Evolutionary conservation across 2,888 invertebrate genomes (phyloP).

Genomic region (Philopedon plagiatum): DNA sequence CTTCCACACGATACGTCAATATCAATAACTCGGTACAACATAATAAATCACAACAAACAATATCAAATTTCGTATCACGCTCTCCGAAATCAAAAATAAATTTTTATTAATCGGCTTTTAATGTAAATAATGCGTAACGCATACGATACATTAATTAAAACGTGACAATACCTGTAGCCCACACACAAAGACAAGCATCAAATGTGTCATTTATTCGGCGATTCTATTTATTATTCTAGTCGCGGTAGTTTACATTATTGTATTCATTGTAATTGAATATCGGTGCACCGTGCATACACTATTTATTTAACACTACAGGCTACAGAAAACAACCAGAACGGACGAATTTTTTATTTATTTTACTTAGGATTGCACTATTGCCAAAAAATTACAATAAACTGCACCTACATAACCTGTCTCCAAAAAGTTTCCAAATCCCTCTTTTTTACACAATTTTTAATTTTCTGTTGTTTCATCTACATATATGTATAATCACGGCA

Average conservation of each 20-base stretch:
- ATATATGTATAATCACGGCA: too few species aligned
- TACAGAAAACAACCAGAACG: too few species aligned
- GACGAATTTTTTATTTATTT: too few species aligned
- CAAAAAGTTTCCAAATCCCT: too few species aligned
- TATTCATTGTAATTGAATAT: slow-evolving; percentile 19
- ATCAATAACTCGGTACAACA: slow-evolving; percentile 35
- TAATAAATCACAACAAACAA: slow-evolving; percentile 38
- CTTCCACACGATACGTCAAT: slow-evolving; percentile 35
- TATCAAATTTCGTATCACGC: slow-evolving; percentile 44
- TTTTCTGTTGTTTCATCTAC: too few species aligned
- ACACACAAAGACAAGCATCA: slow-evolving; percentile 13
- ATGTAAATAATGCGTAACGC: slow-evolving; percentile 46
- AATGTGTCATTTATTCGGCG: slow-evolving; percentile 30
- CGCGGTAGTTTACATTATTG: slow-evolving; percentile 29
- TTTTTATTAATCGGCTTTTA: slow-evolving; percentile 48
- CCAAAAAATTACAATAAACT: too few species aligned
- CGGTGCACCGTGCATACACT: neutral
- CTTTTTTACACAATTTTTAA: too few species aligned
- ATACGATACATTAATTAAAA: slow-evolving; percentile 46
- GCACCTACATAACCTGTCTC: too few species aligned
- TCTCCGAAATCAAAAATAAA: slow-evolving; percentile 37
- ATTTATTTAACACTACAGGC: too few species aligned
- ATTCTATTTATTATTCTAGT: slow-evolving; percentile 41
- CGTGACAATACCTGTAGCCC: slow-evolving; percentile 31
- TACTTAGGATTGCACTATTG: too few species aligned